Evolutionary conservation across 2,888 invertebrate genomes (phyloP).

Genomic region (Sycophila texana): DNA sequence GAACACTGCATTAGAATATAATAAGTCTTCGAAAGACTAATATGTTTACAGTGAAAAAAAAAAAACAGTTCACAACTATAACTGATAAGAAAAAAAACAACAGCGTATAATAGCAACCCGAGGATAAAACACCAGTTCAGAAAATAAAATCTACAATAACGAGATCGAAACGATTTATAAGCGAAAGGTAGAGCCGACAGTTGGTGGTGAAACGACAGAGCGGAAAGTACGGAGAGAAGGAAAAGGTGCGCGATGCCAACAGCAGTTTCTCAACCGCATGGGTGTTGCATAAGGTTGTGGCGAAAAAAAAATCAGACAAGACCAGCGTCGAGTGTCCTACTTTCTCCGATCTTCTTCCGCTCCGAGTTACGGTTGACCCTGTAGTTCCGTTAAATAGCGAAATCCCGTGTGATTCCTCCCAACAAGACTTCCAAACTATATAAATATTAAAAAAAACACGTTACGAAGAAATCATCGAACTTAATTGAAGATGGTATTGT

Average conservation of each 20-base stretch:
- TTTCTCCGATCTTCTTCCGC: conserved; percentile 33
- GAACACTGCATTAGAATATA: conserved; percentile 11
- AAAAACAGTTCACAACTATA: conserved; percentile 52
- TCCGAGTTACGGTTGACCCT: conserved; percentile 10
- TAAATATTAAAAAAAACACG: conserved; percentile 14
- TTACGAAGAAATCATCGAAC: conserved; percentile 5
- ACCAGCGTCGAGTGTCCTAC: conserved; percentile 40
- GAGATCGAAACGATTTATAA: conserved; percentile 52
- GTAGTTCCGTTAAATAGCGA: conserved; percentile 23
- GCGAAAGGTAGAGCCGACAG: conserved; percentile 37
- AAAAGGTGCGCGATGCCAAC: conserved; percentile 40
- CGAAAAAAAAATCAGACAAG: conserved; percentile 13
- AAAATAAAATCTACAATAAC: conserved; percentile 59
- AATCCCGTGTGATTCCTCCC: conserved; percentile 33
- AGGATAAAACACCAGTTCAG: conserved; percentile 70
- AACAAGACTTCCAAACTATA: conserved; percentile 36
- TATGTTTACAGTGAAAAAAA: background rate
- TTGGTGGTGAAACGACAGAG: conserved; percentile 29
- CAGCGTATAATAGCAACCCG: conserved; percentile 52
- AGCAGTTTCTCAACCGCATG: background rate
- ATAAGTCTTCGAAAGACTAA: background rate
- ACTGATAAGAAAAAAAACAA: conserved; percentile 31
- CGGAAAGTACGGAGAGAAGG: background rate
- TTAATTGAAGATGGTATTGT: background rate
- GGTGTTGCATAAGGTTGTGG: conserved; percentile 9